Conservation (phyloP, 2,888 invertebrate species). For the Pelosia muscerda region DNA sequence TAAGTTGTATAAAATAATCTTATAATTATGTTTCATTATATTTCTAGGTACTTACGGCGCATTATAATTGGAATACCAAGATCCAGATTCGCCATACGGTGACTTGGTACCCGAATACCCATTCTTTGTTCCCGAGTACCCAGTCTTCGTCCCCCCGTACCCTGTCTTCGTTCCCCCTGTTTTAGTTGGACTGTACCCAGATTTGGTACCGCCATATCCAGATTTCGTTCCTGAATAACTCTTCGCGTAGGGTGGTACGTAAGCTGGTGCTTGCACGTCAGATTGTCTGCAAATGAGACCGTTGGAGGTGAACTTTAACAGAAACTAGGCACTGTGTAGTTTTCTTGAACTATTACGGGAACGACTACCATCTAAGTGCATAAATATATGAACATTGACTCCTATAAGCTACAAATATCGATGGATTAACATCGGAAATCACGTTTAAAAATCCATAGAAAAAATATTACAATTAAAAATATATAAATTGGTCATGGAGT, state of each 20-base stretch:
- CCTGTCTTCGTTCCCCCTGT: conserved; percentile 50
- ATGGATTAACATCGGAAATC: too few species aligned
- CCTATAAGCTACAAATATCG: too few species aligned
- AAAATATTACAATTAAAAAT: too few species aligned
- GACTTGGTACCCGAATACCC: conserved; percentile 50
- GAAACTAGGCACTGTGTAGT: too few species aligned
- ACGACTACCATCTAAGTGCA: too few species aligned
- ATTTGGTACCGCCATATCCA: conserved; percentile 50
- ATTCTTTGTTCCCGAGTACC: conserved; percentile 51
- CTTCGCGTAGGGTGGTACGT: conserved; percentile 69
- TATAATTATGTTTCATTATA: too few species aligned
- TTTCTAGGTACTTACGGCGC: conserved; percentile 60
- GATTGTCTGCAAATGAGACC: conserved; percentile 68
- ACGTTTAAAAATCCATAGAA: too few species aligned
- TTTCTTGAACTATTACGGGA: too few species aligned
- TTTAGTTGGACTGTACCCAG: too few species aligned
- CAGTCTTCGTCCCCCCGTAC: conserved; percentile 54
- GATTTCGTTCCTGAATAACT: conserved; percentile 59
- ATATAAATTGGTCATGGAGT: too few species aligned
- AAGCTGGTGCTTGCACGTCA: conserved; percentile 75
- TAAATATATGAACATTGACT: too few species aligned
- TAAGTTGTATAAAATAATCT: too few species aligned
- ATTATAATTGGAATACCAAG: conserved; percentile 69
- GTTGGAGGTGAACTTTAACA: neutral
- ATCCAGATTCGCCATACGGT: conserved; percentile 61